A percentile compares a stretch with the other conserved stretches of the same genome.
phyloP scores from a whole-genome alignment of 2,113 vertebrate species.

The Formicarius rufipectus region DNA sequence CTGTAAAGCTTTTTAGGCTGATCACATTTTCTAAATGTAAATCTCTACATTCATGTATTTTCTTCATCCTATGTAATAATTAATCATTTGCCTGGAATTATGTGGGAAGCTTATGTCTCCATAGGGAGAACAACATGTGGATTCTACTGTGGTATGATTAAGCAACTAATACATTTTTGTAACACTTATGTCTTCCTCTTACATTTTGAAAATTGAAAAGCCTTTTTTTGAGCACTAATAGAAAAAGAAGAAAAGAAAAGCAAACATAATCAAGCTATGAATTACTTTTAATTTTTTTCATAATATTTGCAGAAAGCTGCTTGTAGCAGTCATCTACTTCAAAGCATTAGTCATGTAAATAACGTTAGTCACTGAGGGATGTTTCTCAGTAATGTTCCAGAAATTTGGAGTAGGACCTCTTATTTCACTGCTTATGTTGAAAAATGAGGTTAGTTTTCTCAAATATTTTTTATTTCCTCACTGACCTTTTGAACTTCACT shows the following conservation, averaged over 20 bases:
- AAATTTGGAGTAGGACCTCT: not conserved
- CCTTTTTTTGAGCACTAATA: not conserved
- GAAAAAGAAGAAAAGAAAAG: not conserved
- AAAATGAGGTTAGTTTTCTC: not conserved
- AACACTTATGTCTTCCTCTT: not conserved
- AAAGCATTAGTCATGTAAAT: not conserved
- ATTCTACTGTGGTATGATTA: not conserved
- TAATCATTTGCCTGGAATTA: not conserved
- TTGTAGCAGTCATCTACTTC: not conserved
- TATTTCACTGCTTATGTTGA: not conserved
- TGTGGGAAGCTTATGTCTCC: fast-evolving
- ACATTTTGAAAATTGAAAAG: not conserved
- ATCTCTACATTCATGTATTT: not conserved
- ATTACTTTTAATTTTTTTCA: not conserved
- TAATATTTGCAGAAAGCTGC: not conserved
- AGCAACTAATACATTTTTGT: not conserved
- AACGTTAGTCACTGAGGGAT: not conserved
- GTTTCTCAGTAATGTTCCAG: not conserved
- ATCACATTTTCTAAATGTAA: fast-evolving
- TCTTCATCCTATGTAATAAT: not conserved
- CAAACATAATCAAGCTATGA: not conserved
- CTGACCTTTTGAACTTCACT: not conserved
- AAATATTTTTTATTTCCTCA: not conserved
- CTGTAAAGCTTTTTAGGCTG: not conserved
- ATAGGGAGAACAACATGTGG: not conserved